A percentile compares a stretch with the other conserved stretches of the same genome.
Conservation (phyloP, 1,140 invertebrate species). For the Prorops nasuta region DNA sequence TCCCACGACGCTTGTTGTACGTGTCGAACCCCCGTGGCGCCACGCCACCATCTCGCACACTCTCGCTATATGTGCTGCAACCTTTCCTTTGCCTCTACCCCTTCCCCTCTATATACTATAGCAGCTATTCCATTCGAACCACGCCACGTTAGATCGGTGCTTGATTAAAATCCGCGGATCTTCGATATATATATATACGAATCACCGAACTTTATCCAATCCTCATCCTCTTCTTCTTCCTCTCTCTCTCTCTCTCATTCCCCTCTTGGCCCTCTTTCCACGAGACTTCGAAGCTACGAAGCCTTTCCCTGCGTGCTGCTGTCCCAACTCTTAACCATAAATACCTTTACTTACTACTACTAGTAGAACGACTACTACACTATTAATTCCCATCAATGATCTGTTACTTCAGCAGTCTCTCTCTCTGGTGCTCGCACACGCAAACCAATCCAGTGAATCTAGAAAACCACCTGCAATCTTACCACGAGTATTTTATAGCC, state of each 20-base stretch:
- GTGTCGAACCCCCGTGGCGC: constrained; percentile 55
- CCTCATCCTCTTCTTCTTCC: constrained; percentile 13
- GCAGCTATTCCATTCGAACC: constrained; percentile 43
- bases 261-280: background rate
- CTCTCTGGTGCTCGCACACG: background rate
- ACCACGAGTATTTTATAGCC: too few species aligned
- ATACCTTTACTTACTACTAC: constrained; percentile 12
- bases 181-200: constrained; percentile 51
- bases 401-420: background rate
- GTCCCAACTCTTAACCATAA: constrained; percentile 14
- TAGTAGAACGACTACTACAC: too few species aligned
- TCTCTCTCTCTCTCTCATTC: constrained; percentile 6
- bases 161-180: constrained; percentile 57
- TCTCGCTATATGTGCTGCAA: too few species aligned
- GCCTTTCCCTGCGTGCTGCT: background rate
- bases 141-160: constrained; percentile 46
- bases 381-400: background rate
- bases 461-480: too few species aligned
- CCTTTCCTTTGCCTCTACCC: background rate
- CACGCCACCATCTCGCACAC: constrained; percentile 50
- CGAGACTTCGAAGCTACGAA: too few species aligned
- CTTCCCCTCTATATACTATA: background rate
- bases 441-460: too few species aligned
- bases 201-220: constrained; percentile 45
- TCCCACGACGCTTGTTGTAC: constrained; percentile 40